Evolutionary conservation across 2,113 vertebrate genomes (phyloP).

Genomic region (Hiodon alosoides): DNA sequence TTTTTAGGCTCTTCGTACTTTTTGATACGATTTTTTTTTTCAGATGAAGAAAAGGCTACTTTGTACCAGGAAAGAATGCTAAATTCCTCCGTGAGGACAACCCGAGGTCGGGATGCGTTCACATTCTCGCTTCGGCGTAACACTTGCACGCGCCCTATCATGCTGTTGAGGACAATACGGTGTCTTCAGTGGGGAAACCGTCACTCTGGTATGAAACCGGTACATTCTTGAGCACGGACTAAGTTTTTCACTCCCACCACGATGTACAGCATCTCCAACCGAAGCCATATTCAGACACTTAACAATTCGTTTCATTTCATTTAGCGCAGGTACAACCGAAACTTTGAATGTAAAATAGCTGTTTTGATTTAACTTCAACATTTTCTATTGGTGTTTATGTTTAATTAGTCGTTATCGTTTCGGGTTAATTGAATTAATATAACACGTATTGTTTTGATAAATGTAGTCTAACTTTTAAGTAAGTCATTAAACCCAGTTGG

Average conservation of each 20-base stretch:
- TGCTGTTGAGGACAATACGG: too few relatives aligned
- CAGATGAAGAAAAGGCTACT: slow-evolving; percentile 41
- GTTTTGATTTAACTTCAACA: slow-evolving; percentile 63
- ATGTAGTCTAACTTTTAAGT: neutral
- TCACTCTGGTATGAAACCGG: neutral
- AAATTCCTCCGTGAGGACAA: slow-evolving; percentile 69
- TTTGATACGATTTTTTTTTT: slow-evolving; percentile 40
- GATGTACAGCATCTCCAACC: slow-evolving; percentile 39
- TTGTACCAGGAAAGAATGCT: slow-evolving; percentile 52
- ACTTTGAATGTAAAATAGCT: slow-evolving; percentile 59
- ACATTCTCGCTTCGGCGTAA: slow-evolving; percentile 26
- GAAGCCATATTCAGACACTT: neutral
- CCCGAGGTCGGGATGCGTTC: slow-evolving; percentile 25
- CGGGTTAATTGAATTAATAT: slow-evolving; percentile 68
- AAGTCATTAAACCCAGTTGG: neutral
- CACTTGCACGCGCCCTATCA: slow-evolving; percentile 34
- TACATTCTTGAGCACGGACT: slow-evolving; percentile 39
- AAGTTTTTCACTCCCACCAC: slow-evolving; percentile 54
- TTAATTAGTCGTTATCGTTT: slow-evolving; percentile 68
- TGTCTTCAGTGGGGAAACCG: too few relatives aligned
- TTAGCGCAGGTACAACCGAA: slow-evolving; percentile 64
- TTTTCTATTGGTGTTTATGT: slow-evolving; percentile 85
- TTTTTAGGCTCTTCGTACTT: slow-evolving; percentile 20
- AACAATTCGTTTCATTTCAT: slow-evolving; percentile 17
- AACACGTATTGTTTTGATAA: slow-evolving; percentile 64